A percentile compares a stretch with the other conserved stretches of the same genome.
phyloP scores from a whole-genome alignment of 2,113 vertebrate species.

The Porphyrio hochstetteri region DNA sequence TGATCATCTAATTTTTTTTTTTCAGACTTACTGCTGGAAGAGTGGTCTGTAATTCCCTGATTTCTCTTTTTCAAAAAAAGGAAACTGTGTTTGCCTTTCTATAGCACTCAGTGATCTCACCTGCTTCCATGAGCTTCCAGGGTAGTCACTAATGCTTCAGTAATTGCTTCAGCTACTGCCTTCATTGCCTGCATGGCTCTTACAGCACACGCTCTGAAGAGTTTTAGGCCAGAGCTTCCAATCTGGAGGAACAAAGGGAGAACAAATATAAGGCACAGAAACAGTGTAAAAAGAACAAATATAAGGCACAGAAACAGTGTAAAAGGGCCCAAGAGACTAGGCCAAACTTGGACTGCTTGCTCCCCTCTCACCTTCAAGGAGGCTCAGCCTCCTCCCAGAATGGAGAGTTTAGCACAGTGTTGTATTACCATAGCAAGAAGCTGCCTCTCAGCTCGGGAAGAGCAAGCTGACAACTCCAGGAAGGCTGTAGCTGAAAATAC shows the following conservation, averaged over 20 bases:
- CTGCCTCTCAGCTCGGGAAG: background rate
- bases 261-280: background rate
- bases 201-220: background rate
- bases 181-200: background rate
- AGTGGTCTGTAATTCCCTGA: background rate
- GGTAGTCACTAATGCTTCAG: background rate
- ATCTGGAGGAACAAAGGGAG: background rate
- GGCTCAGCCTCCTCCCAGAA: background rate
- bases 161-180: constrained; percentile 22
- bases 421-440: background rate
- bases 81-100: background rate
- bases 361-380: background rate
- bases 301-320: background rate
- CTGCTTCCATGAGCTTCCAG: constrained; percentile 32
- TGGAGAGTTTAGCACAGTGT: background rate
- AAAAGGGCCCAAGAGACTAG: background rate
- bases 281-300: background rate
- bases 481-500: background rate
- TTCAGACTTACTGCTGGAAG: background rate
- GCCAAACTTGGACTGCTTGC: background rate
- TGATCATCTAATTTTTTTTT: background rate
- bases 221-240: background rate
- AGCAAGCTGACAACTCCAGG: background rate
- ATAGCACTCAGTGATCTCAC: background rate
- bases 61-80: background rate